Conservation (phyloP, 1,140 invertebrate genomes). For the Drosophila eugracilis region DNA sequence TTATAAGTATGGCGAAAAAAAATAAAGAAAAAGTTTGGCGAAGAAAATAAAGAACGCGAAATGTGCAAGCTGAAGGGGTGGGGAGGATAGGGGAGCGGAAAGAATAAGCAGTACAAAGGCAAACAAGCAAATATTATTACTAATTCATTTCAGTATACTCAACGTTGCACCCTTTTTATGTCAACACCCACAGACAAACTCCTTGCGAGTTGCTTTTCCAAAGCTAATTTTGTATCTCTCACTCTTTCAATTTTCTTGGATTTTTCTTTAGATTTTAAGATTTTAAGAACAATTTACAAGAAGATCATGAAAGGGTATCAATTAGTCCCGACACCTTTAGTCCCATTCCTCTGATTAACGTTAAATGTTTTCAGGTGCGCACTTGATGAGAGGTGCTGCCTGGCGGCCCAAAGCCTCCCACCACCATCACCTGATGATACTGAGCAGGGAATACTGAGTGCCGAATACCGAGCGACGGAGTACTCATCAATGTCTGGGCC, state of each 20-base stretch:
- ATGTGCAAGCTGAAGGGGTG: not conserved
- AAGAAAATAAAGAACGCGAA: conserved; percentile 39
- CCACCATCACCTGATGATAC: not conserved
- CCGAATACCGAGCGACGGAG: conserved; percentile 1
- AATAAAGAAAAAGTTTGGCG: conserved; percentile 33
- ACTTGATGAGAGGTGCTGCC: conserved; percentile 40
- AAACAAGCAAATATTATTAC: conserved; percentile 73
- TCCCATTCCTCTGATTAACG: conserved; percentile 21
- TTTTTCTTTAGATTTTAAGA: not conserved
- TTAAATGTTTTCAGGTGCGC: conserved; percentile 66
- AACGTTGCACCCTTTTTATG: conserved; percentile 55
- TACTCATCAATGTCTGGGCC: conserved; percentile 54
- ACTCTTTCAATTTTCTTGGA: not conserved
- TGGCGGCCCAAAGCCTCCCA: conserved; percentile 9
- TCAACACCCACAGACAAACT: not conserved
- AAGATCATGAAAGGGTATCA: not conserved
- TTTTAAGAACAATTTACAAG: not conserved
- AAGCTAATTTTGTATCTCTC: not conserved
- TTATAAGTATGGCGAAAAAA: conserved; percentile 26
- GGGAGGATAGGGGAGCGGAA: not conserved
- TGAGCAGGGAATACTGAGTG: not conserved
- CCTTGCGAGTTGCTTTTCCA: not conserved
- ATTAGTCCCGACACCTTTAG: not conserved
- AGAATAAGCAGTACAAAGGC: conserved; percentile 24
- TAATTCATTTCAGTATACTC: conserved; percentile 73